These are phyloP conservation scores for Andrena hattorfiana DNA, from an alignment of 2,888 invertebrate genomes.

Conservation along the genomic window DNA sequence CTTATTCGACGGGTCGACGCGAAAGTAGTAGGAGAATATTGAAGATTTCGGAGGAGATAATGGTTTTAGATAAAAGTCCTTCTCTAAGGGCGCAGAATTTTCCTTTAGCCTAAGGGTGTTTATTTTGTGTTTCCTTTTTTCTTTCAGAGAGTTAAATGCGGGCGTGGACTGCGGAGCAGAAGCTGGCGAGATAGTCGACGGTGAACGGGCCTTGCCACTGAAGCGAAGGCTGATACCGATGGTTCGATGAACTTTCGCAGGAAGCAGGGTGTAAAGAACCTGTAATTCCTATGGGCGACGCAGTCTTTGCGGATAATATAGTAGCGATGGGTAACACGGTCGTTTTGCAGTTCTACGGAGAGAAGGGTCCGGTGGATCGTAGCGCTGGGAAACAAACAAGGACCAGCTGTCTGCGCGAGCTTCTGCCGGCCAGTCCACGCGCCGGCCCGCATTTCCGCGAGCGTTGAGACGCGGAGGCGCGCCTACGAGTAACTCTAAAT, in stretches of 20 bases:
- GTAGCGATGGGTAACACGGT: not conserved
- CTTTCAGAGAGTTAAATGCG: not conserved
- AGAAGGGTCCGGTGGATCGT: too few relatives aligned
- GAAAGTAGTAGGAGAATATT: slow-evolving; percentile 7
- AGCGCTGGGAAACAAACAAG: too few relatives aligned
- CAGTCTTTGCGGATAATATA: not conserved
- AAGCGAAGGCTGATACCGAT: not conserved
- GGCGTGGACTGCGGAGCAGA: slow-evolving; percentile 19
- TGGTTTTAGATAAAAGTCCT: slow-evolving; percentile 11
- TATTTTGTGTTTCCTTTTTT: not conserved
- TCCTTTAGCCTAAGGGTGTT: slow-evolving; percentile 23
- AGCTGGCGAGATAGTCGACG: not conserved
- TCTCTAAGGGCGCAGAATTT: not conserved
- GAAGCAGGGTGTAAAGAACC: not conserved
- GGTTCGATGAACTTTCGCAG: not conserved
- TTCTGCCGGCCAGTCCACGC: too few relatives aligned
- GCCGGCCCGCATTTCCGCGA: too few relatives aligned
- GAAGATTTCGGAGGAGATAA: slow-evolving; percentile 12
- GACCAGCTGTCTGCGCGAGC: too few relatives aligned
- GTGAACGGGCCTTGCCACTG: not conserved
- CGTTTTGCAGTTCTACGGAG: not conserved
- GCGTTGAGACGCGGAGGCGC: not conserved
- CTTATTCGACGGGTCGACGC: not conserved
- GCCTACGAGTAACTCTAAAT: not conserved
- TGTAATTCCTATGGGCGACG: not conserved